Conservation (phyloP, 2,113 vertebrate species). For the Myrmecophaga tridactyla region DNA sequence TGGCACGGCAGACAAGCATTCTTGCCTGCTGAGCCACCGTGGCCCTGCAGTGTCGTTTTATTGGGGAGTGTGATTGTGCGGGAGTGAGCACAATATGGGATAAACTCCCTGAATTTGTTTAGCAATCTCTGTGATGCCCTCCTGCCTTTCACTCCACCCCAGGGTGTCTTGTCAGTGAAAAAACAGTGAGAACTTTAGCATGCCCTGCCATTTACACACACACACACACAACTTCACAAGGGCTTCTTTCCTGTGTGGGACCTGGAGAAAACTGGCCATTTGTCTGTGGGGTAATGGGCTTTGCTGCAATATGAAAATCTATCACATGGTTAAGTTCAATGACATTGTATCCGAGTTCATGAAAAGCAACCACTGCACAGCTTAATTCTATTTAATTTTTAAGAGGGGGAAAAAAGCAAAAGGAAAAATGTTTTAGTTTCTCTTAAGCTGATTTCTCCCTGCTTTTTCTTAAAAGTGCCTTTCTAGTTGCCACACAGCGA, state of each 20-base stretch:
- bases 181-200: constrained; percentile 45
- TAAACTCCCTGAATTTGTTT: constrained; percentile 40
- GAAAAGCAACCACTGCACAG: constrained; percentile 75
- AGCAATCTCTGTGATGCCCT: neutral
- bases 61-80: neutral
- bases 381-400: constrained; percentile 87
- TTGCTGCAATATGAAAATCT: constrained; percentile 78
- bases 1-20: no score
- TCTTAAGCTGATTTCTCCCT: constrained; percentile 84
- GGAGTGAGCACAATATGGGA: neutral
- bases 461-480: constrained; percentile 86
- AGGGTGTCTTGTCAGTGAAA: constrained; percentile 25
- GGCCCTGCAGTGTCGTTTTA: neutral
- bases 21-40: no score
- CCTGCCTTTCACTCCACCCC: constrained; percentile 6
- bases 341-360: constrained; percentile 77
- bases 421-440: constrained; percentile 81
- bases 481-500: constrained; percentile 85
- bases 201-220: neutral
- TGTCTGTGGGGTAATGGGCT: constrained; percentile 83
- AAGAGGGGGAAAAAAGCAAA: constrained; percentile 52
- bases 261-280: constrained; percentile 82
- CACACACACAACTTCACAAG: constrained; percentile 54
- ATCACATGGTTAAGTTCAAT: constrained; percentile 82
- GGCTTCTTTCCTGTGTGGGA: constrained; percentile 74